phyloP scores from a whole-genome alignment of 2,888 invertebrate genomes.

The Oegoconia quadripuncta region DNA sequence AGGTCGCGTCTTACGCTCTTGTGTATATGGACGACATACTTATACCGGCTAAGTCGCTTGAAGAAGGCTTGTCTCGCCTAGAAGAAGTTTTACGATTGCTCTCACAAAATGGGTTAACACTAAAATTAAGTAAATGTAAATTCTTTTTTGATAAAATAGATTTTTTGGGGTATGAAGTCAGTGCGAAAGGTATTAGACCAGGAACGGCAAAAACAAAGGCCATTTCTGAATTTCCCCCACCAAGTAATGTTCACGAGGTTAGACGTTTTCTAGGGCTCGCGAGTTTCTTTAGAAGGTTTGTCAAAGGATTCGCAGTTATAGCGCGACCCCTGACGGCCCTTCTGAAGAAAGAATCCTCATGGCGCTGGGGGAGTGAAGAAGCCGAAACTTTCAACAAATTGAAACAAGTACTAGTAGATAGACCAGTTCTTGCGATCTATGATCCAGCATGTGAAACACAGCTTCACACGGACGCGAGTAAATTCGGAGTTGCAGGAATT shows the following conservation, averaged over 20 bases:
- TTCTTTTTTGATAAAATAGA: constrained; percentile 24
- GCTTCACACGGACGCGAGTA: constrained; percentile 38
- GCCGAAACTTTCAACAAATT: not conserved
- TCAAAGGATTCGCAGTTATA: constrained; percentile 23
- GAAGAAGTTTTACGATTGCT: not conserved
- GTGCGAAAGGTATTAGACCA: constrained; percentile 20
- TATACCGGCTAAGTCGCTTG: constrained; percentile 11
- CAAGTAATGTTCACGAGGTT: constrained; percentile 20
- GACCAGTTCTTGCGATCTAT: constrained; percentile 27
- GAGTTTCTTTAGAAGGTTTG: constrained; percentile 28
- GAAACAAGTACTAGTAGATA: not conserved
- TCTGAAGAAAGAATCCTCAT: constrained; percentile 10
- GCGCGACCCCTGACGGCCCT: constrained; percentile 26
- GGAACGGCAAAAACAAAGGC: constrained; percentile 23
- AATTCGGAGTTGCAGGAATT: constrained; percentile 29
- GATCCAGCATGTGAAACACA: constrained; percentile 21
- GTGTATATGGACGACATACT: constrained; percentile 21
- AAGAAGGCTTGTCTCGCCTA: constrained; percentile 12
- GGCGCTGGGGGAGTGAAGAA: not conserved
- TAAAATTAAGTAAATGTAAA: constrained; percentile 23
- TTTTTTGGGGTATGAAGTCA: constrained; percentile 27
- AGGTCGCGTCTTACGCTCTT: constrained; percentile 12
- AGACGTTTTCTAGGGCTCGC: constrained; percentile 28
- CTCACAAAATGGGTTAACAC: constrained; percentile 4
- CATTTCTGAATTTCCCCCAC: constrained; percentile 22